Percentiles rank a stretch among this genome's conserved stretches.
Conservation (phyloP, 2,888 invertebrate species). For the Epiblema foenella region DNA sequence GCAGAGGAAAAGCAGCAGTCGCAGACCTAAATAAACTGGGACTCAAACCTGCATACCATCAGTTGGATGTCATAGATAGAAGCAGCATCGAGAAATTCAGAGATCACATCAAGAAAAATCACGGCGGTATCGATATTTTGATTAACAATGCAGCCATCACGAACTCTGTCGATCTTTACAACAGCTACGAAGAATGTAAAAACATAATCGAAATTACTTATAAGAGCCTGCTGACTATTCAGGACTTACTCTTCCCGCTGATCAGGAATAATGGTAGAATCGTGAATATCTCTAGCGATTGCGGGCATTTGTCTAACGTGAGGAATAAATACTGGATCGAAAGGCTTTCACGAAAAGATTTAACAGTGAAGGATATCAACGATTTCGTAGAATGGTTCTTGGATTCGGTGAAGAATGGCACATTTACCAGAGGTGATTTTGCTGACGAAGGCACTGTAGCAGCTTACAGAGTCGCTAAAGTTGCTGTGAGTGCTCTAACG, state of each 20-base stretch:
- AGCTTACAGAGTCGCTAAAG: conserved; percentile 87
- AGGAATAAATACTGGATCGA: too few relatives aligned
- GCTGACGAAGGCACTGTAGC: conserved; percentile 83
- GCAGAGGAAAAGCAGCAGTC: too few relatives aligned
- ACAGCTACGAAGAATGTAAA: conserved; percentile 76
- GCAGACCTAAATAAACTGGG: too few relatives aligned
- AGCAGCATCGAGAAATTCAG: conserved; percentile 83
- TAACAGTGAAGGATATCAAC: too few relatives aligned
- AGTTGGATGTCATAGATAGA: too few relatives aligned
- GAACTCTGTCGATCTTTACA: conserved; percentile 67
- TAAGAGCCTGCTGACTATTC: conserved; percentile 85
- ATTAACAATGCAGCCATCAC: conserved; percentile 90
- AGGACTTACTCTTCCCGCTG: conserved; percentile 88
- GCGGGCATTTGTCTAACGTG: too few relatives aligned
- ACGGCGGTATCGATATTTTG: conserved; percentile 89
- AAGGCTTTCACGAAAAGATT: too few relatives aligned
- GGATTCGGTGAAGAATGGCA: conserved; percentile 63
- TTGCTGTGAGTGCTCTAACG: too few relatives aligned
- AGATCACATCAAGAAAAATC: conserved; percentile 81
- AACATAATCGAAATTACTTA: conserved; percentile 88
- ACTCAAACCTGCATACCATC: too few relatives aligned
- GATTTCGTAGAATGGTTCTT: conserved; percentile 87
- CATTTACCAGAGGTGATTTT: conserved; percentile 60
- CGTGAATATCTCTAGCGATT: conserved; percentile 90
- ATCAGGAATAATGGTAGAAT: conserved; percentile 88